A percentile compares a stretch with the other conserved stretches of the same genome.
Conservation (phyloP, 1,140 invertebrate species). For the Penaeus japonicus region DNA sequence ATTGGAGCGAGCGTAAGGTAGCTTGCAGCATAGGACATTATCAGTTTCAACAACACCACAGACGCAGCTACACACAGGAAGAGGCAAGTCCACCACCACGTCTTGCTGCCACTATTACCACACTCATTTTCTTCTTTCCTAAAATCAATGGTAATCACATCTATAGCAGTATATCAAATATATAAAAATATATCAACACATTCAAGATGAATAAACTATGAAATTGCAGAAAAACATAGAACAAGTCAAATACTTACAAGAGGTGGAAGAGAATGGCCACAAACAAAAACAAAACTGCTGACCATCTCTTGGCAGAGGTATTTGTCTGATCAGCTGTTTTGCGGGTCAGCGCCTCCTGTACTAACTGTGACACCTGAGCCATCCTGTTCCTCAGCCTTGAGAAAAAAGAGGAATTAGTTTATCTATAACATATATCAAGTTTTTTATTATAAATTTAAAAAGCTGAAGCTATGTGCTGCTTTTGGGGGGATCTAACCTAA, state of each 20-base stretch:
- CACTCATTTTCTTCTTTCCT: not conserved
- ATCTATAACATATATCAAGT: not conserved
- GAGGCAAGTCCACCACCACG: conserved; percentile 24
- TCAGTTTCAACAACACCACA: conserved; percentile 10
- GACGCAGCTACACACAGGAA: not conserved
- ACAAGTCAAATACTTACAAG: not conserved
- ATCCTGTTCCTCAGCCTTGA: not conserved
- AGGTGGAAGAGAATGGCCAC: conserved; percentile 23
- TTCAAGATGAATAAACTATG: too few relatives aligned
- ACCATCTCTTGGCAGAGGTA: not conserved
- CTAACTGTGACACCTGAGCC: conserved; percentile 18
- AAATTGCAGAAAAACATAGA: not conserved
- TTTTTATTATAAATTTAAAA: too few relatives aligned
- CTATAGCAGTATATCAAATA: too few relatives aligned
- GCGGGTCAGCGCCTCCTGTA: conserved; percentile 25
- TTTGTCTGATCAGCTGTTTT: conserved; percentile 28
- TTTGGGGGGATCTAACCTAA: not conserved
- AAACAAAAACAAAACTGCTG: not conserved
- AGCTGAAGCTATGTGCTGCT: too few relatives aligned
- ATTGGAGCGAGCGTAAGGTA: conserved; percentile 19
- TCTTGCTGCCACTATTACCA: not conserved
- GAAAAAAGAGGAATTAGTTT: not conserved
- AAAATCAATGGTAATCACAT: too few relatives aligned
- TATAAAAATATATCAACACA: too few relatives aligned
- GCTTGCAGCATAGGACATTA: not conserved